Evolutionary conservation across 2,888 invertebrate genomes (phyloP).

Genomic region (Papilio gigon): DNA sequence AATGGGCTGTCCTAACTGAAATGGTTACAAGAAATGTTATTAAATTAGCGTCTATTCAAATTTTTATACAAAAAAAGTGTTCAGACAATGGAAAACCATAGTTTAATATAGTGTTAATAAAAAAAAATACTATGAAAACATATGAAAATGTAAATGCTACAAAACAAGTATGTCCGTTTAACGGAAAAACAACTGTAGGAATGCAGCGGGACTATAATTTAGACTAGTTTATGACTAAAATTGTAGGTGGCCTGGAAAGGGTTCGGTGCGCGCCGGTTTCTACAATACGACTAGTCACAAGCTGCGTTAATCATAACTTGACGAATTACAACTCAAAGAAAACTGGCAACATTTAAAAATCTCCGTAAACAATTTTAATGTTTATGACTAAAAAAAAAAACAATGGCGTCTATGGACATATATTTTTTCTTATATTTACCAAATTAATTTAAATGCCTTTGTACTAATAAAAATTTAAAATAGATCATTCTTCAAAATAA

Average conservation of each 20-base stretch:
- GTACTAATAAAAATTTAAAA: not conserved
- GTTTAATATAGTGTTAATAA: not conserved
- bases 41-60: no score
- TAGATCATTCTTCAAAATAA: not conserved
- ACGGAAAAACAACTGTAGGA: constrained; percentile 17
- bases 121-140: not conserved
- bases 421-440: not conserved
- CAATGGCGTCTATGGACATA: not conserved
- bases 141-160: not conserved
- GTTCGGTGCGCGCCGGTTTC: constrained; percentile 18
- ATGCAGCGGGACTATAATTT: constrained; percentile 21
- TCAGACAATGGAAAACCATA: no score
- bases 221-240: constrained; percentile 29
- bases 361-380: not conserved
- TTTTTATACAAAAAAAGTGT: not conserved
- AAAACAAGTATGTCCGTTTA: not conserved
- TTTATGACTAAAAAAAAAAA: not conserved
- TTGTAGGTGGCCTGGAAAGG: constrained; percentile 28
- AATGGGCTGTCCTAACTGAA: no score
- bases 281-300: constrained; percentile 11
- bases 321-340: constrained; percentile 3
- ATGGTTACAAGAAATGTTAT: no score
- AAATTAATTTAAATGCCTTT: not conserved
- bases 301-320: constrained; percentile 16
- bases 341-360: not conserved